Evolutionary conservation across 2,888 invertebrate species (phyloP).

Genomic region (Hymenopus coronatus): DNA sequence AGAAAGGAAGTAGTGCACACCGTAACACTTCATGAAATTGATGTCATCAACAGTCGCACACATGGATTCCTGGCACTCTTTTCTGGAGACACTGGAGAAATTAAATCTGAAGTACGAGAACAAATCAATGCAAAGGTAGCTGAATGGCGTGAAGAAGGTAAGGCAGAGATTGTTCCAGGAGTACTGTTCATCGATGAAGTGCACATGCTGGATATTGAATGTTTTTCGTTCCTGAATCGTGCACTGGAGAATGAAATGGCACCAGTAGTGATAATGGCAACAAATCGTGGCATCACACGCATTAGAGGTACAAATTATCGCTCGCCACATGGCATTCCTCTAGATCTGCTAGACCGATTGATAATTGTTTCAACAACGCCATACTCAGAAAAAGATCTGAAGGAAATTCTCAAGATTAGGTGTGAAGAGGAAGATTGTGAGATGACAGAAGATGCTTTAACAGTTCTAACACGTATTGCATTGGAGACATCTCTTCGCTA

Average conservation of each 20-base stretch:
- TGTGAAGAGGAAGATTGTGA: constrained; percentile 98
- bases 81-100: constrained; percentile 99
- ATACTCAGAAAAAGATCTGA: constrained; percentile 83
- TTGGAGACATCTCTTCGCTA: constrained; percentile 92
- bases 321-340: constrained; percentile 96
- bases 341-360: constrained; percentile 92
- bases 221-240: constrained; percentile 96
- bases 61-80: constrained; percentile 97
- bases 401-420: constrained; percentile 88
- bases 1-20: constrained; percentile 97
- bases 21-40: constrained; percentile 97
- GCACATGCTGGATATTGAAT: constrained; percentile 99
- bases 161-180: constrained; percentile 97
- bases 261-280: constrained; percentile 98
- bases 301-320: constrained; percentile 92
- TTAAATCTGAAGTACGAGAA: constrained; percentile 94
- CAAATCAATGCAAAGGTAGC: constrained; percentile 97
- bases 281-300: constrained; percentile 90
- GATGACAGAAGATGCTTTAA: constrained; percentile 85
- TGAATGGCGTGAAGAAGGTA: constrained; percentile 99
- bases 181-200: constrained; percentile 96
- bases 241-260: constrained; percentile 97
- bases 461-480: constrained; percentile 88
- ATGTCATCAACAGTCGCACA: constrained; percentile 97
- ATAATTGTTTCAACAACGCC: constrained; percentile 90